Percentiles rank a stretch among this genome's conserved stretches.
phyloP scores from a whole-genome alignment of 92 coral and sea anemone genomes.

The Galaxea fascicularis region DNA sequence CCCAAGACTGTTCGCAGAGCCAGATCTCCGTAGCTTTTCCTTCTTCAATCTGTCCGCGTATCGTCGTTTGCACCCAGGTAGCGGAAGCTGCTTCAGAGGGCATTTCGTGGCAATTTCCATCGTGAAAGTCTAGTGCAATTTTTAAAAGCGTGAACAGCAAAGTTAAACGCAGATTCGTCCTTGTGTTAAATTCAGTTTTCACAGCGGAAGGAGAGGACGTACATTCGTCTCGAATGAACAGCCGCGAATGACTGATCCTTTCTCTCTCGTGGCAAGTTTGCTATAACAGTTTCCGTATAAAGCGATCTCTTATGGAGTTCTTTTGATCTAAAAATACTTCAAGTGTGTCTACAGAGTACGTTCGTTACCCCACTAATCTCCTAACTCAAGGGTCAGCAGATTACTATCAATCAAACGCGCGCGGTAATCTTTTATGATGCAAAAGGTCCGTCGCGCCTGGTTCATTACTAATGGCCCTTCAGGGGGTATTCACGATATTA shows the following conservation, averaged over 20 bases:
- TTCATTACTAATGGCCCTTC: constrained; percentile 24
- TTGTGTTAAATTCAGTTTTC: background rate
- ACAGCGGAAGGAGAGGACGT: background rate
- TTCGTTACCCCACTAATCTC: constrained; percentile 22
- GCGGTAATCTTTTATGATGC: constrained; percentile 16
- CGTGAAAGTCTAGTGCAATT: background rate
- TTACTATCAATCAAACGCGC: background rate
- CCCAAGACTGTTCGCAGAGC: constrained; percentile 6
- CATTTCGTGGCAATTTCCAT: constrained; percentile 19
- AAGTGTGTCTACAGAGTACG: background rate
- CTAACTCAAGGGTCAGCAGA: constrained; percentile 19
- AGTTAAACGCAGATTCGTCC: background rate
- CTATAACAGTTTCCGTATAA: background rate
- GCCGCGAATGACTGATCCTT: background rate
- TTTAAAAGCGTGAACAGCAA: background rate
- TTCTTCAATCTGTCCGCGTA: constrained; percentile 29
- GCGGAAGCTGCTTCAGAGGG: background rate
- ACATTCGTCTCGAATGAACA: background rate
- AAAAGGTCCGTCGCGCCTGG: background rate
- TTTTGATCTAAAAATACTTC: constrained; percentile 25
- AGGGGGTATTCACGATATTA: constrained; percentile 33
- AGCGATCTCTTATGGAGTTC: background rate
- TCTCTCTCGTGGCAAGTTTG: background rate
- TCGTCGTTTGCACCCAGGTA: constrained; percentile 14
- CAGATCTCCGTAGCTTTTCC: constrained; percentile 27